Conservation (phyloP, 2,113 vertebrate genomes). For the Protobothrops flavoviridis region DNA sequence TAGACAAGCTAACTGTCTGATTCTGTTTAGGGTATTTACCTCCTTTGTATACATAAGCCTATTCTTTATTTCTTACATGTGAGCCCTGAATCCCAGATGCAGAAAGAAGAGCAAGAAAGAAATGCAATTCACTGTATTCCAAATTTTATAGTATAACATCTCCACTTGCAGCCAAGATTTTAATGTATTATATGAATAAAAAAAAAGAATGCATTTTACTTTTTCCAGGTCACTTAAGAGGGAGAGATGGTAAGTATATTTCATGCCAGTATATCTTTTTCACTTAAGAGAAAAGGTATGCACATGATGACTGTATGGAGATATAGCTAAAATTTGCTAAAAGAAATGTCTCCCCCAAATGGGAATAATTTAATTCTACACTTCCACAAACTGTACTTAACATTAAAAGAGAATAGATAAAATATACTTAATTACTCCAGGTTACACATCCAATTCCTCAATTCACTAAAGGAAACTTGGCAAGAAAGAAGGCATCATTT, state of each 20-base stretch:
- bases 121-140: background rate
- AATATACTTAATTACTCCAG: conserved; percentile 86
- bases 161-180: background rate
- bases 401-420: conserved; percentile 81
- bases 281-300: background rate
- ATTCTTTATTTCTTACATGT: background rate
- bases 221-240: conserved; percentile 31
- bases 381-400: conserved; percentile 83
- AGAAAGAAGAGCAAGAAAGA: background rate
- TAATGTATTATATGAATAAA: background rate
- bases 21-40: background rate
- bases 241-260: conserved; percentile 18
- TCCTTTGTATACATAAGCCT: background rate
- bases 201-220: background rate
- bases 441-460: conserved; percentile 85
- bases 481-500: conserved; percentile 81
- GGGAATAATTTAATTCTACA: conserved; percentile 77
- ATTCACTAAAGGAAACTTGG: conserved; percentile 86
- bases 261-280: background rate
- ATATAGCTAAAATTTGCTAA: conserved; percentile 58
- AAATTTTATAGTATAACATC: background rate
- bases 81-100: background rate
- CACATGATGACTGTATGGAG: background rate
- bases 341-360: conserved; percentile 78
- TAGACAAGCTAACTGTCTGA: background rate